Conservation (phyloP, 2,113 vertebrate species). For the Salvelinus alpinus region DNA sequence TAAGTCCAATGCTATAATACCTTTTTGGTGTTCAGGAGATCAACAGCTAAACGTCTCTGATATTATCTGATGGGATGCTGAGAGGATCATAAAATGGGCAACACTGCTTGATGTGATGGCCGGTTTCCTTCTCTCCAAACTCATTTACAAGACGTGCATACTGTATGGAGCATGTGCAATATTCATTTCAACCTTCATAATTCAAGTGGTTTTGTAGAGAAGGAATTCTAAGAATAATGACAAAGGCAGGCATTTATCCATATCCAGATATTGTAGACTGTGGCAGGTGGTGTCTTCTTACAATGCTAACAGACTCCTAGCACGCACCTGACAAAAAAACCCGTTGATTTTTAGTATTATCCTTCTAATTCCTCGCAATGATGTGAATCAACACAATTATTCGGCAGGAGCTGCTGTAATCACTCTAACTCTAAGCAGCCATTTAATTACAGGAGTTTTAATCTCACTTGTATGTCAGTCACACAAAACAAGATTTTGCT, state of each 20-base stretch:
- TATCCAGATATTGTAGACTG: neutral
- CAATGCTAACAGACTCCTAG: slow-evolving; percentile 20
- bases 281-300: no score
- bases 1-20: neutral
- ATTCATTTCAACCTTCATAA: neutral
- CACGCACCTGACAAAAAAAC: slow-evolving; percentile 17
- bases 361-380: slow-evolving; percentile 42
- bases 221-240: neutral
- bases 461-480: slow-evolving; percentile 60
- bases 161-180: neutral
- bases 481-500: slow-evolving; percentile 63
- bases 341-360: slow-evolving; percentile 27
- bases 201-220: neutral
- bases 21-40: neutral
- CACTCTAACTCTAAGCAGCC: slow-evolving; percentile 65
- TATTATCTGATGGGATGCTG: no score
- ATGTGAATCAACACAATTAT: slow-evolving; percentile 63
- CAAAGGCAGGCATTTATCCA: neutral
- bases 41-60: no score
- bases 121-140: no score
- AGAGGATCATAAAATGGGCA: no score
- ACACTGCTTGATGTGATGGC: no score
- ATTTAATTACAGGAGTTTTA: slow-evolving; percentile 74
- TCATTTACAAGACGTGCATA: neutral
- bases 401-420: slow-evolving; percentile 64